These are phyloP conservation scores for Eristalis arbustorum DNA, from an alignment of 2,888 invertebrate genomes.

Conservation along the genomic window DNA sequence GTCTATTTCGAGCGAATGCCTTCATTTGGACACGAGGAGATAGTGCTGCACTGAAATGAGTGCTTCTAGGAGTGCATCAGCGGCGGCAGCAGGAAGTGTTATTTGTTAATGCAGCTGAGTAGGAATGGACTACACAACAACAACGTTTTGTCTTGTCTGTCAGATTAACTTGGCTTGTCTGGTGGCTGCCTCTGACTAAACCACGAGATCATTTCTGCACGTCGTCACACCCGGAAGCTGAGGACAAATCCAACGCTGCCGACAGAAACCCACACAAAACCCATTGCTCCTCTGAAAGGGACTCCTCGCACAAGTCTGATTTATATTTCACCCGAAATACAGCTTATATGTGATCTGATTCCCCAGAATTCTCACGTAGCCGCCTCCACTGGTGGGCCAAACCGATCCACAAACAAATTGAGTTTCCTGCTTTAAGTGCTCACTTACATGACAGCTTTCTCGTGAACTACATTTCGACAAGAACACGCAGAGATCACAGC, in stretches of 20 bases:
- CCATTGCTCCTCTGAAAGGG: background rate
- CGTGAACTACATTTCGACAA: constrained; percentile 59
- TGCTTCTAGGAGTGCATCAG: background rate
- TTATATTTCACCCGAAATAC: constrained; percentile 16
- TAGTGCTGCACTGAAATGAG: background rate
- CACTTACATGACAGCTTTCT: constrained; percentile 54
- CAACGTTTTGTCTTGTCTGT: no score
- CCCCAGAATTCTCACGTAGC: background rate
- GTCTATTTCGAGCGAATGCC: constrained; percentile 44
- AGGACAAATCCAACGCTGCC: no score
- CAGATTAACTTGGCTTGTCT: no score
- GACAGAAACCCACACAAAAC: background rate
- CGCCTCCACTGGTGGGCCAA: constrained; percentile 39
- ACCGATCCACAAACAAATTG: constrained; percentile 38
- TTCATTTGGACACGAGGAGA: background rate
- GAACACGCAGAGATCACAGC: background rate
- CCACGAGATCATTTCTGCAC: no score
- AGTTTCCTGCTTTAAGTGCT: constrained; percentile 59
- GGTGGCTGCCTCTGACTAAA: no score
- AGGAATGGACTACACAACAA: background rate
- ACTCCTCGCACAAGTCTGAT: background rate
- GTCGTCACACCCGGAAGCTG: no score
- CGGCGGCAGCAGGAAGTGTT: background rate
- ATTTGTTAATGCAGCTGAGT: background rate
- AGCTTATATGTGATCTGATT: background rate